Conservation (phyloP, 2,888 invertebrate genomes). For the Embidobia sp. region DNA sequence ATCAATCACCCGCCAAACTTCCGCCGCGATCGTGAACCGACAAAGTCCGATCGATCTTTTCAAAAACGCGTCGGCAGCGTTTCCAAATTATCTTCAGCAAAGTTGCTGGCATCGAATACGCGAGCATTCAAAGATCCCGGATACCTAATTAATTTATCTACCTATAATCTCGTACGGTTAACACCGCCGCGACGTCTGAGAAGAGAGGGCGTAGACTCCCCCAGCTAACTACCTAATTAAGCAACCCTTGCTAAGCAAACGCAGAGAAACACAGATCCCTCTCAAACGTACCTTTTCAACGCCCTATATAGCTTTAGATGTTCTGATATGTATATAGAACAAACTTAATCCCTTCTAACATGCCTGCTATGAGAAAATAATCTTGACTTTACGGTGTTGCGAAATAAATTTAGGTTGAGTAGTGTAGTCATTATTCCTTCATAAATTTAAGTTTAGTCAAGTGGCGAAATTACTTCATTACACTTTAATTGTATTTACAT, state of each 20-base stretch:
- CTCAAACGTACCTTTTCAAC: slow-evolving; percentile 62
- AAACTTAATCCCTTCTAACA: slow-evolving; percentile 48
- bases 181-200: slow-evolving; percentile 63
- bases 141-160: slow-evolving; percentile 76
- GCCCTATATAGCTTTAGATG: slow-evolving; percentile 46
- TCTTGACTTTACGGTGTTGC: slow-evolving; percentile 23
- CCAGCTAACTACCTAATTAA: slow-evolving; percentile 76
- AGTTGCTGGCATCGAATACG: too few species aligned
- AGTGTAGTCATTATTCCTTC: slow-evolving; percentile 19
- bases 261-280: slow-evolving; percentile 62
- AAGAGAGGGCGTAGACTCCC: slow-evolving; percentile 64
- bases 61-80: too few species aligned
- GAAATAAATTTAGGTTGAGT: slow-evolving; percentile 39
- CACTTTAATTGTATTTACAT: not conserved
- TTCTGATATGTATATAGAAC: slow-evolving; percentile 51
- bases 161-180: slow-evolving; percentile 75
- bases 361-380: slow-evolving; percentile 44
- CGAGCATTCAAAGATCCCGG: too few species aligned
- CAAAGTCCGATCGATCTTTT: too few species aligned
- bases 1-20: too few species aligned
- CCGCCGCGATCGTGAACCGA: too few species aligned
- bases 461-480: not conserved
- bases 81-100: too few species aligned
- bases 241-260: slow-evolving; percentile 71
- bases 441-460: slow-evolving; percentile 14